Percentiles rank a stretch among this genome's conserved stretches.
Conservation (phyloP, 2,113 vertebrate genomes). For the Cebus imitator region DNA sequence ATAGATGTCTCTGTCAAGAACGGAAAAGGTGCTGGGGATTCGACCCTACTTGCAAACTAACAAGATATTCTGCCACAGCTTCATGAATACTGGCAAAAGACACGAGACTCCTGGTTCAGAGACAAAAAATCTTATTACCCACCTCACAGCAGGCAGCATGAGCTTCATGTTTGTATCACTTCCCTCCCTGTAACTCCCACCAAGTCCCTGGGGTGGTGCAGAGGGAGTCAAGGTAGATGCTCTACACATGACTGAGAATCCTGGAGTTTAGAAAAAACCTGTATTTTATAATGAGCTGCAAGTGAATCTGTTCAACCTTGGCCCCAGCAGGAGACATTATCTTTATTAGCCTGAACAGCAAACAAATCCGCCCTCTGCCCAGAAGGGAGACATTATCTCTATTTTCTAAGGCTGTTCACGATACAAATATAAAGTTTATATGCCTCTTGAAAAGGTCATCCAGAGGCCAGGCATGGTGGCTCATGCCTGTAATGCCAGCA, state of each 20-base stretch:
- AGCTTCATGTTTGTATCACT: background rate
- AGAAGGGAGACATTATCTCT: background rate
- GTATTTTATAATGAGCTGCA: background rate
- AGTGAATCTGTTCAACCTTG: background rate
- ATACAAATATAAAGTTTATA: background rate
- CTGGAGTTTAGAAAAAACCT: background rate
- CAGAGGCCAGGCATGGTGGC: too few relatives aligned
- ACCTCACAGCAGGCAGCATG: background rate
- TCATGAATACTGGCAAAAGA: background rate
- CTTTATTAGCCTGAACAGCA: background rate
- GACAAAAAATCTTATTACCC: background rate
- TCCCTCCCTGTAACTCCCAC: background rate
- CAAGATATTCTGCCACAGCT: background rate
- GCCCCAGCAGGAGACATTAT: background rate
- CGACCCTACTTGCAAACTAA: background rate
- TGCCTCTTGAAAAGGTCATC: background rate
- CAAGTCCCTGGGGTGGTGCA: too few relatives aligned
- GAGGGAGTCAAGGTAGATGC: background rate
- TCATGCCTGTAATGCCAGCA: too few relatives aligned
- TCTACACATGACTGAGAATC: background rate
- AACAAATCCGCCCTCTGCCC: background rate
- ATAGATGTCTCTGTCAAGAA: background rate
- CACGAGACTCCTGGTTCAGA: background rate
- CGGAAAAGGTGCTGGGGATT: background rate
- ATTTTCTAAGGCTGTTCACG: background rate